Evolutionary conservation across 2,888 invertebrate genomes (phyloP), one percentile per base, ranked within the genome.

Genomic region (Acrobasis consociella): DNA sequence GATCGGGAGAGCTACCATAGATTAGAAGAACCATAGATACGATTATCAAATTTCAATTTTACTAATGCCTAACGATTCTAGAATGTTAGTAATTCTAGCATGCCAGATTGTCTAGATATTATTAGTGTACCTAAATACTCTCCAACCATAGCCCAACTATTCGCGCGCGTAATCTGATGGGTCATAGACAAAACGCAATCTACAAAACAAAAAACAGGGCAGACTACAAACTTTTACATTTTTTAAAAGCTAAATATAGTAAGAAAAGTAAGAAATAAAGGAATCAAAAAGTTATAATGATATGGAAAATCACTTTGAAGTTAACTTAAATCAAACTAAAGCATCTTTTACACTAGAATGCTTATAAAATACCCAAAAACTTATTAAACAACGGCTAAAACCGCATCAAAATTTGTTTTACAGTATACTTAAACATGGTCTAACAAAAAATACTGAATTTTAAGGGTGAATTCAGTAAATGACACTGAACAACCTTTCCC

Each of bases 71-170:
- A 62, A 64, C 62, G 46, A 70, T 70, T 81, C 80, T 85, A 85
- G 76, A 72, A 81, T 81, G 85, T 87, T 89, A 89, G 87, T 89
- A 81, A 84, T 70, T 79, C 88, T 89, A 91, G 90, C 90, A 90
- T 91, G 90, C 90, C 83, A 78, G 83, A 69, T 83, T 72, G 69
- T 75, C 83, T 85, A 85, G 79, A 69, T 71, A 78, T 70, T 74
- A 71, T 79, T 76, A 77, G 77, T 81, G 71, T 80, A 77, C 82
- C 76, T 82, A 82, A 73, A 77, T 85, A 82, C 80, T 73, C 75
- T 72, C 68, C 80, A 83, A 84, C 86, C 87, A 86, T 87, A 89
- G 89, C 89, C 88, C 87, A 87, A 83, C 87, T 86, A 85, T 78
- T 59, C 68, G 68, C 74, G 75, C 67, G 68, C 67, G 70, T 69